Percentiles rank a stretch among this genome's conserved stretches.
Conservation (phyloP, 2,888 invertebrate genomes). For the Polydrusus cervinus region DNA sequence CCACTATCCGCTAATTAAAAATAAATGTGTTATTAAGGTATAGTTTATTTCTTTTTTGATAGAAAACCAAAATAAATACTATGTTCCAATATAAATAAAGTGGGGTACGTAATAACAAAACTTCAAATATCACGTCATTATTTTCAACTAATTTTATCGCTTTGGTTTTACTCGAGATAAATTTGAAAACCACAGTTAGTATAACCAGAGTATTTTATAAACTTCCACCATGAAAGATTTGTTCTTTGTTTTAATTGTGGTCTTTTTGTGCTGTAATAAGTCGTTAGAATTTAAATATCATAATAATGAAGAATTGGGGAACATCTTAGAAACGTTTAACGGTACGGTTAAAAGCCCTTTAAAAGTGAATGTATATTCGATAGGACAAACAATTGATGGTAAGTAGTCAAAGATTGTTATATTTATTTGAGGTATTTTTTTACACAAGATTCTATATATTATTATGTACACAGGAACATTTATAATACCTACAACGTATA, state of each 20-base stretch:
- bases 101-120: slow-evolving; percentile 27
- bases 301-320: slow-evolving; percentile 69
- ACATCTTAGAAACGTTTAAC: slow-evolving; percentile 68
- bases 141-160: slow-evolving; percentile 21
- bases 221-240: slow-evolving; percentile 15
- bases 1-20: too few relatives aligned
- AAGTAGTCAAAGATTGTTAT: slow-evolving; percentile 50
- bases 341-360: slow-evolving; percentile 65
- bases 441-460: too few relatives aligned
- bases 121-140: slow-evolving; percentile 11
- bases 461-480: too few relatives aligned
- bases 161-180: slow-evolving; percentile 21
- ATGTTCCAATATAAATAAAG: slow-evolving; percentile 11
- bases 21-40: background rate
- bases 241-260: background rate
- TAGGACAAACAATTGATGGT: slow-evolving; percentile 77
- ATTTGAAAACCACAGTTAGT: slow-evolving; percentile 34
- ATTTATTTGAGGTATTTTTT: too few relatives aligned
- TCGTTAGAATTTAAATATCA: slow-evolving; percentile 70
- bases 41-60: slow-evolving; percentile 5
- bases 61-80: slow-evolving; percentile 14
- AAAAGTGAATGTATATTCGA: slow-evolving; percentile 69
- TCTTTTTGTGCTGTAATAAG: background rate
- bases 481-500: too few relatives aligned
- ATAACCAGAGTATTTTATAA: background rate